phyloP scores from a whole-genome alignment of 1,140 invertebrate species.

The Hestina assimilis region DNA sequence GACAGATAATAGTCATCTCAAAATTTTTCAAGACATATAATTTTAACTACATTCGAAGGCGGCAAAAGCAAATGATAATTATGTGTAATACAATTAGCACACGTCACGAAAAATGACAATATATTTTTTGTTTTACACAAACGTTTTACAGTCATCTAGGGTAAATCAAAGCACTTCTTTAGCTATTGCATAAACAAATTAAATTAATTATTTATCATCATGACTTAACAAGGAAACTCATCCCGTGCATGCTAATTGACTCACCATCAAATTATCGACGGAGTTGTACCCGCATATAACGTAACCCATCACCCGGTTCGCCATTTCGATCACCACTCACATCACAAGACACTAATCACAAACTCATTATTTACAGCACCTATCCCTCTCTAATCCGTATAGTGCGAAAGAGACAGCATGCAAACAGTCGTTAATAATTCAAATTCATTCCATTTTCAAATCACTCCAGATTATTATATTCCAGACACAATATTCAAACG shows the following conservation, averaged over 20 bases:
- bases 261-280: conserved; percentile 69
- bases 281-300: conserved; percentile 74
- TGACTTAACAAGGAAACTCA: neutral
- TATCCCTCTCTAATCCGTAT: neutral
- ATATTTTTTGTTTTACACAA: too few species aligned
- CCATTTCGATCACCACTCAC: conserved; percentile 45
- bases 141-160: too few species aligned
- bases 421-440: neutral
- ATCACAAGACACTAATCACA: conserved; percentile 28
- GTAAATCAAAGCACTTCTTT: too few species aligned
- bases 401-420: neutral
- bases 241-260: conserved; percentile 22
- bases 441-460: neutral
- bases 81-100: too few species aligned
- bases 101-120: too few species aligned
- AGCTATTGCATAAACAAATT: too few species aligned
- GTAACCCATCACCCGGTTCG: conserved; percentile 69
- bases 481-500: neutral
- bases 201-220: neutral
- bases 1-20: too few species aligned
- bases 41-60: too few species aligned
- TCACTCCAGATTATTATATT: neutral
- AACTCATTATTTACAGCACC: neutral
- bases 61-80: too few species aligned
- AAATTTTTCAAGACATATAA: too few species aligned